phyloP scores from a whole-genome alignment of 2,797 vertebrate genomes.

The Synanceia verrucosa region DNA sequence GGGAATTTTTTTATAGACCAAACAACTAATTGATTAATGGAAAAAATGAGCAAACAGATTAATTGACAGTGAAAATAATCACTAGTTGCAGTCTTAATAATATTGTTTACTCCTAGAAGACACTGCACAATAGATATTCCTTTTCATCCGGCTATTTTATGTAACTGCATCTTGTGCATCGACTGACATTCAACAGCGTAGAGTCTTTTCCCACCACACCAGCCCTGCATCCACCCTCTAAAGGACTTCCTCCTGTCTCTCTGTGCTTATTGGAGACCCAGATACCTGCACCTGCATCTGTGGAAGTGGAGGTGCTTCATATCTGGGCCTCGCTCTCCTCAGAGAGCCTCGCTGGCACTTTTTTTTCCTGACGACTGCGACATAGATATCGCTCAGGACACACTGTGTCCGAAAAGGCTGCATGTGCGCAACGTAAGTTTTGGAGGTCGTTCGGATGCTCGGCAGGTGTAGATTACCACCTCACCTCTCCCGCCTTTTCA shows the following conservation, averaged over 20 bases:
- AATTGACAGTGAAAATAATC: too few relatives aligned
- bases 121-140: neutral
- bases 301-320: slow-evolving; percentile 38
- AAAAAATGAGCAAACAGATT: too few relatives aligned
- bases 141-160: neutral
- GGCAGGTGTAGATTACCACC: slow-evolving; percentile 66
- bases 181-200: neutral
- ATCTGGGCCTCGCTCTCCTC: slow-evolving; percentile 66
- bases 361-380: slow-evolving; percentile 73
- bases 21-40: too few relatives aligned
- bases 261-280: slow-evolving; percentile 38
- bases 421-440: slow-evolving; percentile 47
- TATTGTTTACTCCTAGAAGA: neutral
- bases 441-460: slow-evolving; percentile 64
- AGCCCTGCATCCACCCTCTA: neutral
- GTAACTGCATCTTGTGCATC: neutral
- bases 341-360: slow-evolving; percentile 60
- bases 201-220: neutral
- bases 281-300: slow-evolving; percentile 62
- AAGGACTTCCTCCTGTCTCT: slow-evolving; percentile 10
- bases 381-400: slow-evolving; percentile 71
- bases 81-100: too few relatives aligned
- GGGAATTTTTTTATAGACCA: too few relatives aligned
- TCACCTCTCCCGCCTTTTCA: slow-evolving; percentile 20
- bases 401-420: slow-evolving; percentile 47